These are phyloP conservation scores for Acromyrmex echinatior DNA, from an alignment of 1,140 invertebrate genomes.

Conservation along the genomic window DNA sequence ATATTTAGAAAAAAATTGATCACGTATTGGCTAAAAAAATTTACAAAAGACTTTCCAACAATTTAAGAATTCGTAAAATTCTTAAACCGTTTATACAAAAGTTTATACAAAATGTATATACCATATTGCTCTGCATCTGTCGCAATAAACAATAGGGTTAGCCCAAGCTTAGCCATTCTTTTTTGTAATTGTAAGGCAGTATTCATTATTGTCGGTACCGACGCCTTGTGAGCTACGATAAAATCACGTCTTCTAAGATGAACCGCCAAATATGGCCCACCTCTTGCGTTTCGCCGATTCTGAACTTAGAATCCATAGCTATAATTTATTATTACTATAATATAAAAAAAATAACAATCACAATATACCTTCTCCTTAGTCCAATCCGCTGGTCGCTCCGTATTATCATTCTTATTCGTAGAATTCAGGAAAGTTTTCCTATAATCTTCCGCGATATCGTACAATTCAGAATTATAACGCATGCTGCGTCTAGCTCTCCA, in stretches of 20 bases:
- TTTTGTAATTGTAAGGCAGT: constrained; percentile 91
- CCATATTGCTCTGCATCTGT: constrained; percentile 90
- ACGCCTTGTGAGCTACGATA: constrained; percentile 88
- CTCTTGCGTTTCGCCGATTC: constrained; percentile 86
- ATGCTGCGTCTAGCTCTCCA: constrained; percentile 97
- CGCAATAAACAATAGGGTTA: constrained; percentile 92
- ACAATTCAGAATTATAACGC: constrained; percentile 92
- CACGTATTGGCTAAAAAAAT: neutral
- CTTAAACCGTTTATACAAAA: neutral
- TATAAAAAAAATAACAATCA: constrained; percentile 20
- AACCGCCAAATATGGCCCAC: constrained; percentile 92
- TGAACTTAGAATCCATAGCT: constrained; percentile 70
- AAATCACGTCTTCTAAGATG: constrained; percentile 96
- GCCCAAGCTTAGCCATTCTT: constrained; percentile 87
- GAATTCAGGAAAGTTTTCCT: constrained; percentile 91
- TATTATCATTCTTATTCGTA: constrained; percentile 89
- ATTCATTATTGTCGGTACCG: constrained; percentile 91
- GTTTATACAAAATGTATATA: constrained; percentile 53
- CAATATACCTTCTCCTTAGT: constrained; percentile 88
- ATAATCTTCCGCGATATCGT: constrained; percentile 91
- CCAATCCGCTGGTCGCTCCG: constrained; percentile 88
- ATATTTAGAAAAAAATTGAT: neutral
- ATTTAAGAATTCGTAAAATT: constrained; percentile 1
- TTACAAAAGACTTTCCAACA: neutral
- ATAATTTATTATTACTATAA: constrained; percentile 9